Base-by-base conservation (phyloP, 2,113 vertebrate species). In the Epinephelus moara region DNA sequence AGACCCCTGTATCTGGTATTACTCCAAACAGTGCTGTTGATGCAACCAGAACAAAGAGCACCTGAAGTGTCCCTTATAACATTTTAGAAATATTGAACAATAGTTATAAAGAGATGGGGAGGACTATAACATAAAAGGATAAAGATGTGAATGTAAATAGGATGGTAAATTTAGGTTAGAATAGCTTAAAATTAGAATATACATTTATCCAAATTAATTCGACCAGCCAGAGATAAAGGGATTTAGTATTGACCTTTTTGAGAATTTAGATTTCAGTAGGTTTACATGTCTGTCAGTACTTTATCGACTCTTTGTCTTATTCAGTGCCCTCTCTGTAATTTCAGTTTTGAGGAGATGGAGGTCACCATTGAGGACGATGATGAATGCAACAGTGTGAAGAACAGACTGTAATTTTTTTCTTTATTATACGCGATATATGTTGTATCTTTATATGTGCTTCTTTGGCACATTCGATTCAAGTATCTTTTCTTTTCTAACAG, bases 261-360 rank as follows among this genome's bases (percentile, higher is more conserved):
- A 49, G 18, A 49, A 49, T 62, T 27, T 12, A 62, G 8, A 37
- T 52, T 11, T 75, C 14, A 40, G 4, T 42, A 25, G 42, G 14
- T 49, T 12, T 23, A 59, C 18, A 18, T 33, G 0, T 68, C 21
- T 60, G 3, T 49, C 6, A 25, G 21, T 62, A 10, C 11, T 56
- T 11, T 42, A 42, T n/a, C 6, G 4, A 53, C 17, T 42, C 12
- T 19, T 49, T 49, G 8, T 47, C 14, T 53, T 25, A 57, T 59
- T 50, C 21, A 40, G 0, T 67, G 9, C 12, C n/a, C 21, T 9
- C 27, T 25, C 4, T 74, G 62, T 68, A 50, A 30, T 55, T 61
- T 55, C 64, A 75, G 80, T 62, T 69, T 75, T 55, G 80, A 62
- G 19, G 80, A 82, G 53, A 75, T 82, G 56, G 80, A 81, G 19